phyloP scores from a whole-genome alignment of 2,113 vertebrate species.

The Caloenas nicobarica region DNA sequence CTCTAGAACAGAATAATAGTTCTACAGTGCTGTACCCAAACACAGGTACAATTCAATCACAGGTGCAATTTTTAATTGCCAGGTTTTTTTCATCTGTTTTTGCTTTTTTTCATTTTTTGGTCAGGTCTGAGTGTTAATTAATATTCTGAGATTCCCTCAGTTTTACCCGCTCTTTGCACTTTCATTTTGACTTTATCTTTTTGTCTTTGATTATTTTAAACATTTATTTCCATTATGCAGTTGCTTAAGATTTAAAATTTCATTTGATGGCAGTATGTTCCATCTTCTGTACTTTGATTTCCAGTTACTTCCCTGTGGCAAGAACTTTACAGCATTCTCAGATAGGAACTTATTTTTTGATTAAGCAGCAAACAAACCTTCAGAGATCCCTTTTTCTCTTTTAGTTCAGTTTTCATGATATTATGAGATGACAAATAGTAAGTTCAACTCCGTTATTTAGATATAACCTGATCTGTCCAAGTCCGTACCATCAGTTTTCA shows the following conservation, averaged over 20 bases:
- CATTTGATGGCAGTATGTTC: not conserved
- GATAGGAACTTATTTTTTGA: not conserved
- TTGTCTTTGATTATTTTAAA: not conserved
- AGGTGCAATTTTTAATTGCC: not conserved
- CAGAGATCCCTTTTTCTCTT: not conserved
- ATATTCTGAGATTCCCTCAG: not conserved
- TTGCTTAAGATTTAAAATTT: not conserved
- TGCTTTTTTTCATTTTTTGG: not conserved
- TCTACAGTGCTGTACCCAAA: not conserved
- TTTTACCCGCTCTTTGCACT: not conserved
- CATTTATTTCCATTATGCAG: not conserved
- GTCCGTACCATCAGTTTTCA: not conserved
- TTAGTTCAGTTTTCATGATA: not conserved
- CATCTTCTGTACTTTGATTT: not conserved
- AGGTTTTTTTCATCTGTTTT: not conserved
- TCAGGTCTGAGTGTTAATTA: not conserved
- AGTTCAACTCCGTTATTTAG: not conserved
- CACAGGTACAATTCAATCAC: not conserved
- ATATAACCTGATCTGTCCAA: not conserved
- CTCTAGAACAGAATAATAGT: not conserved
- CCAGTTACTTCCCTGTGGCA: not conserved
- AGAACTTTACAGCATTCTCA: not conserved
- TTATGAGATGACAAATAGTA: not conserved
- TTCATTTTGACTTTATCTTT: not conserved
- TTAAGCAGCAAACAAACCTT: not conserved